Base-by-base conservation (phyloP, 2,113 vertebrate species). In the Oxyruncus cristatus region DNA sequence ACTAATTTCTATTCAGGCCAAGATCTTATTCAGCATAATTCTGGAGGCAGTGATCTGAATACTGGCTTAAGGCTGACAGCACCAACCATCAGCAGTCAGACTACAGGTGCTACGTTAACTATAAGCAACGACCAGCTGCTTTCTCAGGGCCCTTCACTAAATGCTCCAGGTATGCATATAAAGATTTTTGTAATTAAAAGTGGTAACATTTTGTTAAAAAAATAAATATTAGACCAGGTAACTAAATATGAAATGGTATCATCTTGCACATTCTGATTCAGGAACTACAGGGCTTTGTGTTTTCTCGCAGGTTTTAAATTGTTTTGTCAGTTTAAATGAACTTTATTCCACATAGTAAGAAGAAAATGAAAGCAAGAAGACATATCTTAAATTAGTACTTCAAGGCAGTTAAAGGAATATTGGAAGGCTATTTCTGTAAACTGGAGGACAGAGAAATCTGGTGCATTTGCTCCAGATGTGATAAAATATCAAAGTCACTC, bases 61-160 rank as follows among this genome's bases (percentile, higher is more conserved):
- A 97, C 98, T 47, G 97, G 98, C 70, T 97, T 99, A 71, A 96
- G 98, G 67, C 87, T 99, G 81, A 96, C 98, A 14, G 93, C 98
- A 0, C 97, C 98, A 21, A 28, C 95, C 41, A 97, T 99, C 75
- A 98, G 32, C 41, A 96, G 82, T 89, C 98, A 98, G 67, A 93
- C 97, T 41, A 75, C 97, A 63, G 97, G 96, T 39, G 97, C 98
- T 78, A 98, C 98, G 7, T 92, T 99, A 89, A 98, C 98, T 28
- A 98, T 99, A 94, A 98, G 98, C 95, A 99, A 97, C 1, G 99
- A 99, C 76, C 99, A 99, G 46, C 98, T 99, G 39, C 98, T 99
- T 91, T 98, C 98, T 96, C 98, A 98, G 93, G 97, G 98, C 62
- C 71, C 97, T 49, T 82, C 98, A 23, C 46, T 97, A 44, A 97